Evolutionary conservation across 2,888 invertebrate genomes (phyloP), one percentile per base, ranked within the genome.

Genomic region (Dromius quadrimaculatus): DNA sequence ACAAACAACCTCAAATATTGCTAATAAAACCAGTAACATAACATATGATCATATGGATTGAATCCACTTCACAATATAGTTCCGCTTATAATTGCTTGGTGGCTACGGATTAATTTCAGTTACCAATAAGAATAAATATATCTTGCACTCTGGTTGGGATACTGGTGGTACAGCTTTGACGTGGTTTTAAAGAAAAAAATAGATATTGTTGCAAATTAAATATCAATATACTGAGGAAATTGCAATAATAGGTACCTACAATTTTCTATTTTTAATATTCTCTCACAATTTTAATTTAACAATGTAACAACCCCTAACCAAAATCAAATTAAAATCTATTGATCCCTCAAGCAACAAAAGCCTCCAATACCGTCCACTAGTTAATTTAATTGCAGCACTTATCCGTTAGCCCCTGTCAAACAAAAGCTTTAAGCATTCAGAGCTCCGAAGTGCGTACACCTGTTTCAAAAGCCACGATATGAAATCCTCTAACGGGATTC

Each of bases 361-460:
- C 34, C 36, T 32, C 19, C 59, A 59, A 59, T 36, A 36, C 19
- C 34, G 36, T 23, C 20, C 59, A 17, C 50, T 54, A 59, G 36
- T 59, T 19, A 59, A 59, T 59, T 59, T 59, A 59, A 59, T 59
- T 59, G 59, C 20, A 59, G 59, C 59, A 59, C 59, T 59, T 59
- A 59, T 54, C 11, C 50, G n/a, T 19, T n/a, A n/a, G 22, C 6
- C 50, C 50, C n/a, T 13, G 28, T 41, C 41, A 41, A 41, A 15
- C 50, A 28, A 28, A 54, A 54, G 28, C 28, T 54, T 23, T 6
- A 50, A 13, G 50, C 50, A 28, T 28, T 28, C 13, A 47, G 15
- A 19, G 50, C 50, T 9, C 2, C n/a, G n/a, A n/a, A n/a, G n/a
- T n/a, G n/a, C n/a, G n/a, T n/a, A 28, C 50, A 54, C 50, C 50